A percentile compares a stretch with the other conserved stretches of the same genome.
These are phyloP conservation scores for Yoshiicerus persimilis DNA, from an alignment of 1,140 invertebrate species.

Conservation along the genomic window DNA sequence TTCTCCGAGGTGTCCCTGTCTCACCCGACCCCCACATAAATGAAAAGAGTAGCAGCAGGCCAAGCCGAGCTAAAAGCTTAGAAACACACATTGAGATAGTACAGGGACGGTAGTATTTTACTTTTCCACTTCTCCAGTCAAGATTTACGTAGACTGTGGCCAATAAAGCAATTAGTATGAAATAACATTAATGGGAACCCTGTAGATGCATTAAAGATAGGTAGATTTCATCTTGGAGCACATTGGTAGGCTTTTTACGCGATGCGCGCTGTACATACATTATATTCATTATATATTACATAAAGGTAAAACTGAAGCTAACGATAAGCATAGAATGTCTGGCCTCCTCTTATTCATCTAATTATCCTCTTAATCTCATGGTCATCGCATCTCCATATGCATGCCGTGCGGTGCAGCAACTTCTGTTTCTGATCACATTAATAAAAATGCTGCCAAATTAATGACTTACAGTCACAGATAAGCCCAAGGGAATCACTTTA, in stretches of 20 bases:
- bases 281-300: neutral
- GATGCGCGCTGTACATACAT: neutral
- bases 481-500: conserved; percentile 18
- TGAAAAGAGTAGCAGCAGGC: neutral
- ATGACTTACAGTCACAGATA: conserved; percentile 22
- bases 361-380: conserved; percentile 16
- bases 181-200: neutral
- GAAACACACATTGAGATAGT: neutral
- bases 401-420: conserved; percentile 15
- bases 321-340: neutral
- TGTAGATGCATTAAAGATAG: neutral
- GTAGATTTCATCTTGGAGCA: conserved; percentile 1
- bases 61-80: neutral
- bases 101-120: neutral
- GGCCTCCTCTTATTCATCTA: conserved; percentile 11
- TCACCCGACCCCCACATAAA: neutral
- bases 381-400: conserved; percentile 18
- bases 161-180: neutral
- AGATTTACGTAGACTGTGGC: neutral
- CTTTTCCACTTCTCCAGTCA: neutral
- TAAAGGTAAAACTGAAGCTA: neutral
- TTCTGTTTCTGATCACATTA: conserved; percentile 22
- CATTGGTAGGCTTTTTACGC: neutral
- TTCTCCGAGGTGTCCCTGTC: neutral
- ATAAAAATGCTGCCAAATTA: conserved; percentile 20